Conservation (phyloP, 2,888 invertebrate species). For the Lingula anatina region DNA sequence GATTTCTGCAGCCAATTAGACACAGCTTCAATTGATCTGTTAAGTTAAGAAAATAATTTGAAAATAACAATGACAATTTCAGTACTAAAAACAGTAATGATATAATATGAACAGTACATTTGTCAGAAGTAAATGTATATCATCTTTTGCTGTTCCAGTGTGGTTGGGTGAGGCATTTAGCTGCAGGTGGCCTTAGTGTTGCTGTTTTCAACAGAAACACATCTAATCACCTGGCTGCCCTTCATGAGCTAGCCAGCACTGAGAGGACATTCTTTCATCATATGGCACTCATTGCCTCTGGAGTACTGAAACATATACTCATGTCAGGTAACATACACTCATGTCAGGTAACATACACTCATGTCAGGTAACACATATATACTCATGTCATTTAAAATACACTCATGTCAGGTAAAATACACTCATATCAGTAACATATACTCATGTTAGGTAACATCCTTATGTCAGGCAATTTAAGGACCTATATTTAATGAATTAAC, state of each 20-base stretch:
- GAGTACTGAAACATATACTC: slow-evolving; percentile 35
- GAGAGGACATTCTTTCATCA: slow-evolving; percentile 37
- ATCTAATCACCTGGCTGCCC: slow-evolving; percentile 16
- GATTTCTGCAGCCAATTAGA: too few relatives aligned
- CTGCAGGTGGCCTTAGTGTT: slow-evolving; percentile 42
- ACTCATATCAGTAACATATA: too few relatives aligned
- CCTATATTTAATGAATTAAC: too few relatives aligned
- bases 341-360: slow-evolving; percentile 2
- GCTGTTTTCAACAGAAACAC: slow-evolving; percentile 30
- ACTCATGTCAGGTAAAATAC: slow-evolving; percentile 1
- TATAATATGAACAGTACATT: slow-evolving; percentile 58
- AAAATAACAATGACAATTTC: too few relatives aligned
- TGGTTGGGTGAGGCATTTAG: slow-evolving; percentile 45
- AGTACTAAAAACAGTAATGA: too few relatives aligned
- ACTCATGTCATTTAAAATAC: slow-evolving; percentile 2
- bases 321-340: slow-evolving; percentile 24
- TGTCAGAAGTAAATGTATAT: slow-evolving; percentile 62
- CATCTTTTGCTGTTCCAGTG: slow-evolving; percentile 58
- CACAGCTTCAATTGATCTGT: too few relatives aligned
- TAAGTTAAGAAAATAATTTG: too few relatives aligned
- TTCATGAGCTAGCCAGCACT: slow-evolving; percentile 43
- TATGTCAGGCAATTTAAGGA: too few relatives aligned
- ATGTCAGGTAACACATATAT: slow-evolving; percentile 2
- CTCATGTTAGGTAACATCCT: too few relatives aligned
- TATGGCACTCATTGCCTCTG: slow-evolving; percentile 26